Evolutionary conservation across 2,797 vertebrate genomes (phyloP).

Genomic region (Sebastes hubbsi): DNA sequence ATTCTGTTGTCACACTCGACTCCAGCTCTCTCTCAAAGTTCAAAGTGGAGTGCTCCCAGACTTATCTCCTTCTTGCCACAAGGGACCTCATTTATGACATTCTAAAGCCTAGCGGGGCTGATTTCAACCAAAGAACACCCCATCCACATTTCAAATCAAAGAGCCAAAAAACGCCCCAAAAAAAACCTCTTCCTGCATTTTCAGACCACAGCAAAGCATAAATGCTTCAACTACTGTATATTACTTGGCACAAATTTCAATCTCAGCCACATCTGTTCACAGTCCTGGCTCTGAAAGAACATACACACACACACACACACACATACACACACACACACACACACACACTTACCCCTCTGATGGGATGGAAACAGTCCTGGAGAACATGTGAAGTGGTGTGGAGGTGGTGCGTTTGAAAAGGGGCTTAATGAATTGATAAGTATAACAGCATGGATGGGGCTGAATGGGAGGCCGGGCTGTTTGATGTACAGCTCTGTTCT

Average conservation of each 20-base stretch:
- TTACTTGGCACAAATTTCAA: constrained; percentile 34
- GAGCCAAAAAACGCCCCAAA: neutral
- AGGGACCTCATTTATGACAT: constrained; percentile 49
- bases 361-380: constrained; percentile 9
- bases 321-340: neutral
- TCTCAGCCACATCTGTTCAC: constrained; percentile 41
- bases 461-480: constrained; percentile 18
- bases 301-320: neutral
- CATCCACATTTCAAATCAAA: constrained; percentile 23
- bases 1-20: constrained; percentile 21
- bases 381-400: constrained; percentile 26
- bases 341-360: neutral
- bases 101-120: constrained; percentile 13
- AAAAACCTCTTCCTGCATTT: neutral
- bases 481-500: constrained; percentile 36
- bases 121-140: constrained; percentile 32
- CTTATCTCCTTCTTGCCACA: constrained; percentile 33
- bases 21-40: constrained; percentile 32
- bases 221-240: constrained; percentile 6
- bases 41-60: constrained; percentile 42
- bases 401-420: constrained; percentile 21
- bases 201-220: neutral
- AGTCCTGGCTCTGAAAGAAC: constrained; percentile 9
- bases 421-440: constrained; percentile 42
- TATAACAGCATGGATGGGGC: constrained; percentile 11